Base-by-base conservation (phyloP, 2,113 vertebrate species). In the Scytalopus superciliaris region DNA sequence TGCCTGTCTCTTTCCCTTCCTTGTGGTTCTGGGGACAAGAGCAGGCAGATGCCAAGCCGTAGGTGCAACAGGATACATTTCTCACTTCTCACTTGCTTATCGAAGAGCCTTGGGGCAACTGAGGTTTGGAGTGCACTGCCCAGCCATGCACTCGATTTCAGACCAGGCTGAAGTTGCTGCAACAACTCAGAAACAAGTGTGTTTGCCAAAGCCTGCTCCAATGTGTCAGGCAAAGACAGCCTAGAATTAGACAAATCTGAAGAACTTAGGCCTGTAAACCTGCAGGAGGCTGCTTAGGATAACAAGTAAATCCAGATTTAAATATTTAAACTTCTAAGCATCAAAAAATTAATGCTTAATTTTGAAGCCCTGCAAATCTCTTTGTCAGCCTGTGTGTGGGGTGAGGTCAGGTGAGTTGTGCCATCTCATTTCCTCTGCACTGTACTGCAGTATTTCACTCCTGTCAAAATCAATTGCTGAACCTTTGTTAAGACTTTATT, bases 231-330 rank as follows among this genome's bases (percentile, higher is more conserved):
- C 30, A 53, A 49, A 89, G 89, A 50, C 89, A 87, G 84, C 73
- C n/a, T 62, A 50, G 70, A 95, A 94, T 91, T 96, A 92, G 77
- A 55, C 81, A 91, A 44, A 94, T 95, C 86, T 59, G 57, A 74
- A 84, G 91, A 95, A 91, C 0, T 96, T 93, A 97, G 84, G 52
- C 86, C 94, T 94, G 84, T 96, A 96, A 96, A 87, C 74, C 94
- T 79, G 84, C 93, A 97, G 95, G 93, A 97, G 93, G 84, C 93
- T 91, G 52, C 93, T 95, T 91, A 94, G 93, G 91, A 94, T 97
- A 95, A 95, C 89, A 97, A 95, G 56, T 79, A 95, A 97, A 96
- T 96, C 95, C 89, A 84, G 96, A 96, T 94, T 97, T 93, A 96
- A 95, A 95, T 95, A 77, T 94, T 95, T 92, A 94, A 91, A 94